A percentile compares a stretch with the other conserved stretches of the same genome.
Conservation (phyloP, 2,888 invertebrate species). For the Celastrina argiolus region DNA sequence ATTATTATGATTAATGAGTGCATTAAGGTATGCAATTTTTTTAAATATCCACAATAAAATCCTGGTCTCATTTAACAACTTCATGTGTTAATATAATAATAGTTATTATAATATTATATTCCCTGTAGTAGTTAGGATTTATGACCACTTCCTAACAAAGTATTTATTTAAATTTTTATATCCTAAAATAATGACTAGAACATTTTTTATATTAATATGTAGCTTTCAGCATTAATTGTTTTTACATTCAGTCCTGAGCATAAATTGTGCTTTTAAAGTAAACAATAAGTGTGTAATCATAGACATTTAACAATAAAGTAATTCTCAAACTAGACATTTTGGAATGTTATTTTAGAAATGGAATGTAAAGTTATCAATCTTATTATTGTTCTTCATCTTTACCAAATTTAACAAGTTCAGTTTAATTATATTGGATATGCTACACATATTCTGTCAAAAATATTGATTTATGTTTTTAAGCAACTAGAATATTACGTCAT, state of each 20-base stretch:
- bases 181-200: slow-evolving; percentile 9
- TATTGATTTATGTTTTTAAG: neutral
- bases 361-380: neutral
- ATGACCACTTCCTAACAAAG: slow-evolving; percentile 13
- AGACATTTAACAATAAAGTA: neutral
- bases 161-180: neutral
- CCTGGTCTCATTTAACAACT: too few species aligned
- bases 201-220: neutral
- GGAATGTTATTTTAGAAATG: neutral
- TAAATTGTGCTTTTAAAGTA: neutral
- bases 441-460: slow-evolving; percentile 2
- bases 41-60: too few species aligned
- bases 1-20: too few species aligned
- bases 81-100: neutral
- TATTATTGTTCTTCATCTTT: neutral
- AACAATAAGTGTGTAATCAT: neutral
- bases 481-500: too few species aligned
- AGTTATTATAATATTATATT: neutral
- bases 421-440: neutral
- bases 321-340: neutral
- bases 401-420: neutral
- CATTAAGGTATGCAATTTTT: too few species aligned
- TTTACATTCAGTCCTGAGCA: neutral
- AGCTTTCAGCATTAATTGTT: neutral
- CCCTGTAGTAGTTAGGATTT: slow-evolving; percentile 14